Conservation (phyloP, 2,888 invertebrate genomes). For the Allolobophora icterica region DNA sequence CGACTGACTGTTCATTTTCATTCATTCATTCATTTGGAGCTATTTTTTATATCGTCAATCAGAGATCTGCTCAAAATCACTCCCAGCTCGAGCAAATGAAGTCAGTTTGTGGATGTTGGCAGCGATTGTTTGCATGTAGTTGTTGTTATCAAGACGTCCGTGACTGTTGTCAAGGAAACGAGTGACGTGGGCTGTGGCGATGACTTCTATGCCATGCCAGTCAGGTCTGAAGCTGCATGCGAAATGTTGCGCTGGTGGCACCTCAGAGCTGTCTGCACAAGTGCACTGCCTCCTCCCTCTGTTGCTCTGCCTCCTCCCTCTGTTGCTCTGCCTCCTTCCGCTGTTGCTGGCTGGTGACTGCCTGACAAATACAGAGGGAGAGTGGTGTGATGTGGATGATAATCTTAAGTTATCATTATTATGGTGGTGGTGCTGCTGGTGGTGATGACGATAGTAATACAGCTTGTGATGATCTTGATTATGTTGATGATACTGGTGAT, state of each 20-base stretch:
- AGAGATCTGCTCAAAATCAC: no score
- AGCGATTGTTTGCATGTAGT: not conserved
- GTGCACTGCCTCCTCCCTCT: not conserved
- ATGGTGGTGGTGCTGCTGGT: not conserved
- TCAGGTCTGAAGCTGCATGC: not conserved
- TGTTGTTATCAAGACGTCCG: not conserved
- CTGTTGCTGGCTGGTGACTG: not conserved
- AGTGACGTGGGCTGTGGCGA: not conserved
- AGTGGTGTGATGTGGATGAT: not conserved
- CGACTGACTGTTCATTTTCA: no score
- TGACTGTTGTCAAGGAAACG: not conserved
- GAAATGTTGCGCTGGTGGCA: no score
- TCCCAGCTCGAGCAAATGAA: not conserved
- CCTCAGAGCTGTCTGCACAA: not conserved
- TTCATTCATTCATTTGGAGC: no score
- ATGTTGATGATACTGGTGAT: not conserved
- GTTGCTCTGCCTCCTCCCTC: not conserved
- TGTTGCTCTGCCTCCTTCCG: not conserved
- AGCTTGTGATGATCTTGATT: no score
- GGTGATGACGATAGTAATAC: not conserved
- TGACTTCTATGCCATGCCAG: not conserved
- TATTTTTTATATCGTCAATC: no score
- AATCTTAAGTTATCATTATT: not conserved
- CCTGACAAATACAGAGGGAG: not conserved
- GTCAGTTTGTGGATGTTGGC: not conserved